Conservation (phyloP, 2,888 invertebrate genomes). For the Parnassius glacialis region DNA sequence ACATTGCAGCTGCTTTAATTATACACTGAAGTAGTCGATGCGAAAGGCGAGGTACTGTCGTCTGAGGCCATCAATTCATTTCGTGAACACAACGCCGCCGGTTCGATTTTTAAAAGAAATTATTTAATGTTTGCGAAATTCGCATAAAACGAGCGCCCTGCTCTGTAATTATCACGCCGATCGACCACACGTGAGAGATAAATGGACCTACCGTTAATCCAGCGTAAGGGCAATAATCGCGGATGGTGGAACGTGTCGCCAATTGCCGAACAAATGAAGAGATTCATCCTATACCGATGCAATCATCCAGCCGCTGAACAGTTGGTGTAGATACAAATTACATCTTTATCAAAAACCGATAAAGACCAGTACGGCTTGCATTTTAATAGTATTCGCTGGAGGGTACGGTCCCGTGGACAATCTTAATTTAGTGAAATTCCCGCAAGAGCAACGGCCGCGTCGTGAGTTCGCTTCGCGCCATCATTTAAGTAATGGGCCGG, state of each 20-base stretch:
- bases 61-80: constrained; percentile 65
- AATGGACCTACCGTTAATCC: constrained; percentile 64
- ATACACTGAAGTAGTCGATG: constrained; percentile 13
- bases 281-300: constrained; percentile 40
- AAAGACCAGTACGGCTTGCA: constrained; percentile 9
- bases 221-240: constrained; percentile 63
- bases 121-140: constrained; percentile 53
- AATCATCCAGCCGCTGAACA: not conserved
- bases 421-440: constrained; percentile 56
- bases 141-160: constrained; percentile 30
- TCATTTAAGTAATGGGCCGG: constrained; percentile 59
- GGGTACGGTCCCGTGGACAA: constrained; percentile 31
- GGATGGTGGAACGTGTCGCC: constrained; percentile 44
- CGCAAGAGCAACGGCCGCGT: constrained; percentile 50
- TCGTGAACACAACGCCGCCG: constrained; percentile 62
- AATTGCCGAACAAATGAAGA: constrained; percentile 61
- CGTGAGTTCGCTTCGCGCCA: constrained; percentile 59
- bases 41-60: constrained; percentile 29
- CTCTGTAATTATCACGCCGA: constrained; percentile 73
- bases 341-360: constrained; percentile 17
- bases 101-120: constrained; percentile 63
- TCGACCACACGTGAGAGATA: constrained; percentile 69
- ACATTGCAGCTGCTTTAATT: constrained; percentile 9
- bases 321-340: constrained; percentile 10
- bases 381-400: constrained; percentile 10